A percentile compares a stretch with the other conserved stretches of the same genome.
Evolutionary conservation across 2,113 vertebrate genomes (phyloP).

Genomic region (Paedocypris sp.): DNA sequence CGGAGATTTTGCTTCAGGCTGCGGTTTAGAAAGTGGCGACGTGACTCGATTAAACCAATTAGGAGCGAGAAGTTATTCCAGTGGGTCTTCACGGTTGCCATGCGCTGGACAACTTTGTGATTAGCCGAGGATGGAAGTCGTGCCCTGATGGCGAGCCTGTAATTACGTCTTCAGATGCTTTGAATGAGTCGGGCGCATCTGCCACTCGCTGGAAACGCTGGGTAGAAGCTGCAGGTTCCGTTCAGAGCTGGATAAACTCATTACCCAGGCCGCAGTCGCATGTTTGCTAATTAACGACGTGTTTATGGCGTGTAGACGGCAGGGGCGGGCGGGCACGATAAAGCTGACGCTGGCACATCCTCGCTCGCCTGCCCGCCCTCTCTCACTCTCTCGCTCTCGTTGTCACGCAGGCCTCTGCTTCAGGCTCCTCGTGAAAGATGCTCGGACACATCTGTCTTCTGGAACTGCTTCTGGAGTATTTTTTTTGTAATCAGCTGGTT

Average conservation of each 20-base stretch:
- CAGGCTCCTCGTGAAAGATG: slow-evolving; percentile 21
- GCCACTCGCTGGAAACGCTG: slow-evolving; percentile 32
- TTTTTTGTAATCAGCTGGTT: too few species aligned
- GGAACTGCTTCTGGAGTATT: neutral
- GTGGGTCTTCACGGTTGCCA: neutral
- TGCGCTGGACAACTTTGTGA: slow-evolving; percentile 1
- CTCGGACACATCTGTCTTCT: neutral
- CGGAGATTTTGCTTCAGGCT: neutral
- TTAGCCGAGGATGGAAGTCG: slow-evolving; percentile 8
- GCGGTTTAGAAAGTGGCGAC: neutral
- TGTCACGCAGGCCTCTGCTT: slow-evolving; percentile 9
- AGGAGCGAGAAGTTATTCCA: neutral
- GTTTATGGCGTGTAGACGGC: neutral
- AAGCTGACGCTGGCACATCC: slow-evolving; percentile 15
- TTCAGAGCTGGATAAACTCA: slow-evolving; percentile 33
- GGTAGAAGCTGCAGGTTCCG: slow-evolving; percentile 26
- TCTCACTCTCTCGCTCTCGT: neutral
- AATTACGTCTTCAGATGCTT: slow-evolving; percentile 39
- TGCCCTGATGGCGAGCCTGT: slow-evolving; percentile 28
- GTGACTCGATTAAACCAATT: neutral
- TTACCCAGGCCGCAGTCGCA: slow-evolving; percentile 2
- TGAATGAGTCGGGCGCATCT: neutral
- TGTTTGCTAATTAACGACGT: slow-evolving; percentile 18
- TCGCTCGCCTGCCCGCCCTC: neutral
- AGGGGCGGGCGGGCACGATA: neutral